These are phyloP conservation scores for Pionites leucogaster DNA, from an alignment of 2,113 vertebrate species.

Conservation along the genomic window DNA sequence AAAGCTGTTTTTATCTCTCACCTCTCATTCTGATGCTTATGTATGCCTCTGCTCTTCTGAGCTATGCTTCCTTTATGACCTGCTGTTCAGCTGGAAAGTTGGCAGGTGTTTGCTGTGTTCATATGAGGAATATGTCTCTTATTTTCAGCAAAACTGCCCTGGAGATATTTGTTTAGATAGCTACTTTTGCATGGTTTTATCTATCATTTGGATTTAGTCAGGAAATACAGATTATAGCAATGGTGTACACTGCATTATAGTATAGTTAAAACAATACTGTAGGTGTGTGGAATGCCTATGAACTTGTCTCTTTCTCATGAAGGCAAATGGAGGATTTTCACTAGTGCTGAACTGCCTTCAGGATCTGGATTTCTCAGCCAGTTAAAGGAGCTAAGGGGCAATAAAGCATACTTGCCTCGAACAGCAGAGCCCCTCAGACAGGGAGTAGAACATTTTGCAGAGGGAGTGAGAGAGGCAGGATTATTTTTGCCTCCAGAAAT, in stretches of 20 bases:
- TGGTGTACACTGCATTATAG: rapidly evolving
- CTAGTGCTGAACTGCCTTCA: background rate
- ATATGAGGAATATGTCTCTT: background rate
- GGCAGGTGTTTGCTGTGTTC: background rate
- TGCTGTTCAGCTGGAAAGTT: background rate
- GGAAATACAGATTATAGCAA: background rate
- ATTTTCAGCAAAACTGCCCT: background rate
- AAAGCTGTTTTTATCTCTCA: conserved; percentile 16
- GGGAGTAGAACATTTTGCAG: background rate
- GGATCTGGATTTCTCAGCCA: background rate
- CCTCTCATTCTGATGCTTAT: background rate
- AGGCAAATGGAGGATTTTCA: background rate
- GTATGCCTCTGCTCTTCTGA: background rate
- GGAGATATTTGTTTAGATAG: background rate
- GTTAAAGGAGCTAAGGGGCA: background rate
- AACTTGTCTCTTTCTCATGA: rapidly evolving
- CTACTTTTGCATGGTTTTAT: background rate
- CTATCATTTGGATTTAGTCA: background rate
- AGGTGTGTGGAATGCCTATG: background rate
- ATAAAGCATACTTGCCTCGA: background rate
- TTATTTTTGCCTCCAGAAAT: background rate
- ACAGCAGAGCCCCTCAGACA: background rate
- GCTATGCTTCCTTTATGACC: background rate
- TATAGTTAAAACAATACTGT: background rate
- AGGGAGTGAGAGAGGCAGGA: background rate